Evolutionary conservation across 2,888 invertebrate genomes (phyloP), one percentile per base, ranked within the genome.

Genomic region (Mycalesis mineus): DNA sequence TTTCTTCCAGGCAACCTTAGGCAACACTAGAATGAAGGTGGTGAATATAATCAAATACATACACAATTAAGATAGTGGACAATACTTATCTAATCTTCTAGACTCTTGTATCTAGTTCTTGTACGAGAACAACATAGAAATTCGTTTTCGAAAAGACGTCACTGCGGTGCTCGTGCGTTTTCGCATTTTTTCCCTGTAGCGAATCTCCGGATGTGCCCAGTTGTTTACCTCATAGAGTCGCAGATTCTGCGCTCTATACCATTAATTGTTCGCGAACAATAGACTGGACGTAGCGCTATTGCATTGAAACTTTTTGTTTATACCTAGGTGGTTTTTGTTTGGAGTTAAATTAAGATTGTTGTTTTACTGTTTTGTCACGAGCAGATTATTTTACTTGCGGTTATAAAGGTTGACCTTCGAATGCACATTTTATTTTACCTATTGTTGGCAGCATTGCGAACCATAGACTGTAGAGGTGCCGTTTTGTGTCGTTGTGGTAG

Each of bases 101-200:
- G n/a, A n/a, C n/a, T n/a, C n/a, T n/a, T n/a, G n/a, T n/a, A n/a
- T n/a, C n/a, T n/a, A n/a, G n/a, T n/a, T n/a, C n/a, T n/a, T 22
- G 36, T 11, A 36, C 1, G 11, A 9, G 4, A 36, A 36, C 33
- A 36, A 36, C 5, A 7, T 33, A 7, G 2, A 36, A 11, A 2
- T 11, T 36, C 9, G 36, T 11, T 36, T 36, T 36, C 11, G 36
- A 36, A 36, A 36, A 11, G 36, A 11, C 36, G 36, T 36, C 9
- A 36, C 11, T 36, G 1, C 7, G 3, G 36, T 11, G 44, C 36
- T 39, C 50, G 48, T 53, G 52, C 17, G 53, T 63, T 62, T 60
- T 51, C 57, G 56, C 45, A 42, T 42, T 60, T 61, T 62, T 60
- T 63, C 63, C 60, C 60, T 51, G 62, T 31, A 41, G 6, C 40